Base-by-base conservation (phyloP, 2,797 vertebrate genomes). In the Falco cherrug region DNA sequence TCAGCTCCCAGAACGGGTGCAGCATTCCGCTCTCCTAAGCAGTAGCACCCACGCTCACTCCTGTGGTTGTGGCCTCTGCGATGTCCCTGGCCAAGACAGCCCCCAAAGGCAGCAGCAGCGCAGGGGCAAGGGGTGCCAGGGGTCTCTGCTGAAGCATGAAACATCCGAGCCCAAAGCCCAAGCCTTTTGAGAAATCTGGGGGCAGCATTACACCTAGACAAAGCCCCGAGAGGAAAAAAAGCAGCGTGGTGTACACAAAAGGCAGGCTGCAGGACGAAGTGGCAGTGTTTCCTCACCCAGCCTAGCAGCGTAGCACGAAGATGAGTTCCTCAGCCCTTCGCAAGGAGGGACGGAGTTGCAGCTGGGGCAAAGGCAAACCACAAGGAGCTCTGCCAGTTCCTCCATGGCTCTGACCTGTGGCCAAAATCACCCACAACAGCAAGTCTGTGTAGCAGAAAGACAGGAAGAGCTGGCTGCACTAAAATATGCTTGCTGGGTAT, bases 381-480 rank as follows among this genome's bases (percentile, higher is more conserved):
- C 0, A 0, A 60, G 63, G 41, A 61, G 26, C 37, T 35, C 25
- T 60, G n/a, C 24, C 53, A 47, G 41, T 17, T 54, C 28, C 33
- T 35, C 64, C 1, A 0, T 3, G 3, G 28, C 61, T 74, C 83
- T n/a, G 16, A n/a, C 29, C 50, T 41, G 29, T 4, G 0, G 26
- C 51, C 48, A 31, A 61, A 41, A 16, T 24, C 25, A 8, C 25
- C 28, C 13, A 3, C 22, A 3, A 5, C 5, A 1, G 51, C 6
- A 45, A 61, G 43, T 31, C 13, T 35, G 25, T 43, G 1, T 11
- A 47, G 24, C 41, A 43, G 29, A 19, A 31, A 75, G 19, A 68
- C 6, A 53, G n/a, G 73, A 64, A 56, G 21, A 77, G 41, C 11
- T 3, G 16, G 16, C 35, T 11, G n/a, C 16, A 10, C 11, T 25